Evolutionary conservation across 2,888 invertebrate species (phyloP).

Genomic region (Mycalesis mineus): DNA sequence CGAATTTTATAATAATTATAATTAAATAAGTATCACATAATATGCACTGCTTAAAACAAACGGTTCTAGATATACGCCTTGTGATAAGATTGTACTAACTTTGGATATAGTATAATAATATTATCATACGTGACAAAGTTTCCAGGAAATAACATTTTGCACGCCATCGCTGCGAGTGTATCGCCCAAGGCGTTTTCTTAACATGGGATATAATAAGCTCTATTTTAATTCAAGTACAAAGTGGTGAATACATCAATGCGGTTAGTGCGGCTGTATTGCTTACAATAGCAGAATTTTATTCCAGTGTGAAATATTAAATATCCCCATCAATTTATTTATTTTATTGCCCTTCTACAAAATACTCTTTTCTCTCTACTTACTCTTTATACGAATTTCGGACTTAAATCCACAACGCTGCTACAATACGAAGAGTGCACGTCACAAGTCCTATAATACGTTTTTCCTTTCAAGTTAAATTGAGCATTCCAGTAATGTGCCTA

Average conservation of each 20-base stretch:
- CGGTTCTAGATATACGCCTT: not conserved
- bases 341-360: too few species aligned
- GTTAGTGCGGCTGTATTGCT: not conserved
- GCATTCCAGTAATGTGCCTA: too few species aligned
- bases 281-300: not conserved
- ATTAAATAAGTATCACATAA: too few species aligned
- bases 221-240: not conserved
- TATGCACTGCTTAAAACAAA: not conserved
- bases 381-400: too few species aligned
- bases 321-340: too few species aligned
- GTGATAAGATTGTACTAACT: slow-evolving; percentile 6
- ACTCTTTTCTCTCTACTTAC: too few species aligned
- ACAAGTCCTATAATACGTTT: too few species aligned
- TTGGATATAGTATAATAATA: slow-evolving; percentile 14
- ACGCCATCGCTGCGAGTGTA: not conserved
- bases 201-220: not conserved
- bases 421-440: too few species aligned
- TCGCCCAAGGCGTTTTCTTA: not conserved
- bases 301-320: not conserved
- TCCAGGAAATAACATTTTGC: slow-evolving; percentile 14
- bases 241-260: not conserved
- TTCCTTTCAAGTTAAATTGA: too few species aligned
- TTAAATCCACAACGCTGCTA: too few species aligned
- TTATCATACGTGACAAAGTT: slow-evolving; percentile 17
- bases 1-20: too few species aligned